Evolutionary conservation across 2,797 vertebrate species (phyloP).

Genomic region (Enteromius treurensis): DNA sequence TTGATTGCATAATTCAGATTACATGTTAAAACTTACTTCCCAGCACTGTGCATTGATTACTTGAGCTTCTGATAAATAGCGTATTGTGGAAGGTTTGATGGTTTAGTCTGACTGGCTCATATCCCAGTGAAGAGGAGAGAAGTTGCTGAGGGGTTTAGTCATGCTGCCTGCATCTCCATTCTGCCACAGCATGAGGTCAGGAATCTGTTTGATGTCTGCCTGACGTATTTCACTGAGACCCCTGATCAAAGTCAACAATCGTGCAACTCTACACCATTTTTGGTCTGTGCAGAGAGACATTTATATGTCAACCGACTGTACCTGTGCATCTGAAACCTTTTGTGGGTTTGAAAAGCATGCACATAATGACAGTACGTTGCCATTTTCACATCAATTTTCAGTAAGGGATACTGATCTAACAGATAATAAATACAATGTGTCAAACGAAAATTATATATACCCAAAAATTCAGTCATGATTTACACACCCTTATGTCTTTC

Average conservation of each 20-base stretch:
- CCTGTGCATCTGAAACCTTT: not conserved
- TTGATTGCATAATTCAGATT: not conserved
- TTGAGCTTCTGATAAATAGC: not conserved
- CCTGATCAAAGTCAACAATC: constrained; percentile 62
- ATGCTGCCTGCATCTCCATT: constrained; percentile 12
- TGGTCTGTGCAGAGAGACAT: constrained; percentile 15
- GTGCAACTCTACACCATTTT: constrained; percentile 40
- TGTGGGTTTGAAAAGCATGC: not conserved
- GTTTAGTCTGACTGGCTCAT: constrained; percentile 7
- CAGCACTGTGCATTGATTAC: not conserved
- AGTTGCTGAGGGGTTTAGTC: constrained; percentile 41
- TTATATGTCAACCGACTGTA: constrained; percentile 30
- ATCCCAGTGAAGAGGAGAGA: constrained; percentile 12
- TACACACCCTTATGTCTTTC: not conserved
- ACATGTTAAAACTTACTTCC: not conserved
- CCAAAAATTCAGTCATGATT: not conserved
- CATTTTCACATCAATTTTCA: not conserved
- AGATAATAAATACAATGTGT: not conserved
- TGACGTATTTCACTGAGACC: constrained; percentile 56
- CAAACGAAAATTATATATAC: not conserved
- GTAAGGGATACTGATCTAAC: not conserved
- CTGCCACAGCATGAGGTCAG: constrained; percentile 44
- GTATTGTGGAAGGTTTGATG: not conserved
- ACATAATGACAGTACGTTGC: constrained; percentile 1
- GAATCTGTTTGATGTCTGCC: constrained; percentile 60